A percentile compares a stretch with the other conserved stretches of the same genome.
Conservation (phyloP, 1,140 invertebrate species). For the Nasonia vitripennis region DNA sequence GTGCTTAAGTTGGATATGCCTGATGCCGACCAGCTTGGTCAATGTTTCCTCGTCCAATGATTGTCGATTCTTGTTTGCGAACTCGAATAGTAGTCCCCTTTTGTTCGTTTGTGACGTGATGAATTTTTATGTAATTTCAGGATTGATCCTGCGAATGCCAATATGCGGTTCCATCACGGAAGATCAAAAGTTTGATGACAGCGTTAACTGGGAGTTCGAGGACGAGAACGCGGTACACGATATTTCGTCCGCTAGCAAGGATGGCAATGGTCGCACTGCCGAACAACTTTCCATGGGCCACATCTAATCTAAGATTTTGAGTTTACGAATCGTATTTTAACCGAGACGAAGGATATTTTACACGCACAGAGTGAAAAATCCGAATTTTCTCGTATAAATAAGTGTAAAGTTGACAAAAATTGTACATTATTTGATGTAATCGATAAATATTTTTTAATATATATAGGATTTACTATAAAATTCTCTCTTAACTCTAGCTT, state of each 20-base stretch:
- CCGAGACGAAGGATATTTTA: too few relatives aligned
- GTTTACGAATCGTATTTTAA: not conserved
- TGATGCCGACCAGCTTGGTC: not conserved
- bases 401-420: not conserved
- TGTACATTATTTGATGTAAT: slow-evolving; percentile 35
- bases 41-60: not conserved
- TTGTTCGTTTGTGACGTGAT: not conserved
- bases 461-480: slow-evolving; percentile 57
- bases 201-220: slow-evolving; percentile 71
- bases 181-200: slow-evolving; percentile 74
- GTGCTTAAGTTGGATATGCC: not conserved
- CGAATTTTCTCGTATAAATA: too few relatives aligned
- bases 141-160: slow-evolving; percentile 68
- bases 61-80: not conserved
- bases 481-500: slow-evolving; percentile 48
- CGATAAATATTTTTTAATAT: slow-evolving; percentile 40
- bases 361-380: too few relatives aligned
- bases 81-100: not conserved
- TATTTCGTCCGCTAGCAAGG: slow-evolving; percentile 56
- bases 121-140: slow-evolving; percentile 56
- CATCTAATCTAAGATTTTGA: slow-evolving; percentile 64
- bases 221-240: slow-evolving; percentile 63
- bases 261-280: slow-evolving; percentile 52
- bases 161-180: slow-evolving; percentile 69
- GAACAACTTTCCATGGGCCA: slow-evolving; percentile 68